A percentile compares a stretch with the other conserved stretches of the same genome.
Conservation (phyloP, 2,888 invertebrate species). For the Marasmarcha lunaedactyla region DNA sequence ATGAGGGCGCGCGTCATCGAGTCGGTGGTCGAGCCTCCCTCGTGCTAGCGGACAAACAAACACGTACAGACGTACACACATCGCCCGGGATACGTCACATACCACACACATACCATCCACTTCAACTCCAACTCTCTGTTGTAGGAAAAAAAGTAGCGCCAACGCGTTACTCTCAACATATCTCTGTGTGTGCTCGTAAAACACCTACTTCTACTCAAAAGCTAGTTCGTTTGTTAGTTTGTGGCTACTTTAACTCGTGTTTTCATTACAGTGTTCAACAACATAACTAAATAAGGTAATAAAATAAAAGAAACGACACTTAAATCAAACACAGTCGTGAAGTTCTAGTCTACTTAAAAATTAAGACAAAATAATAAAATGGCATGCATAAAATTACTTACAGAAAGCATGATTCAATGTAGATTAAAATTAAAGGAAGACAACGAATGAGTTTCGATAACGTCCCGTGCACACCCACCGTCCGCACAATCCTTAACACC, state of each 20-base stretch:
- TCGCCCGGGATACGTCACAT: constrained; percentile 44
- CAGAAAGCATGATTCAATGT: constrained; percentile 55
- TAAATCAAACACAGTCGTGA: constrained; percentile 28
- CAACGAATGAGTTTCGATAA: constrained; percentile 14
- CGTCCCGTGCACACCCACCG: constrained; percentile 7
- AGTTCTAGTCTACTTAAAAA: constrained; percentile 36
- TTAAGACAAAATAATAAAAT: constrained; percentile 46
- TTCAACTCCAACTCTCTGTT: constrained; percentile 37
- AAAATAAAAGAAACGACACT: constrained; percentile 13
- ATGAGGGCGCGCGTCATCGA: constrained; percentile 96
- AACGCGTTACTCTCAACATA: constrained; percentile 33
- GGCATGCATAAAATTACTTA: constrained; percentile 57
- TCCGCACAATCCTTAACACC: constrained; percentile 27
- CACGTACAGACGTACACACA: constrained; percentile 60
- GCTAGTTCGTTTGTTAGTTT: constrained; percentile 48
- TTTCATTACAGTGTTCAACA: constrained; percentile 36
- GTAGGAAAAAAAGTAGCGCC: constrained; percentile 68
- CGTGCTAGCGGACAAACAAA: constrained; percentile 84
- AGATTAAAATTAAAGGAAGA: constrained; percentile 28
- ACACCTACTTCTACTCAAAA: constrained; percentile 31
- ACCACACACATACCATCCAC: constrained; percentile 24
- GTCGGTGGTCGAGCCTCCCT: constrained; percentile 92
- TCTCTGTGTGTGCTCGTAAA: constrained; percentile 25
- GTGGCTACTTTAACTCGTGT: constrained; percentile 41
- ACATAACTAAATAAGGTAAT: constrained; percentile 29